phyloP scores from a whole-genome alignment of 2,113 vertebrate genomes.

The Larimichthys polyactis region DNA sequence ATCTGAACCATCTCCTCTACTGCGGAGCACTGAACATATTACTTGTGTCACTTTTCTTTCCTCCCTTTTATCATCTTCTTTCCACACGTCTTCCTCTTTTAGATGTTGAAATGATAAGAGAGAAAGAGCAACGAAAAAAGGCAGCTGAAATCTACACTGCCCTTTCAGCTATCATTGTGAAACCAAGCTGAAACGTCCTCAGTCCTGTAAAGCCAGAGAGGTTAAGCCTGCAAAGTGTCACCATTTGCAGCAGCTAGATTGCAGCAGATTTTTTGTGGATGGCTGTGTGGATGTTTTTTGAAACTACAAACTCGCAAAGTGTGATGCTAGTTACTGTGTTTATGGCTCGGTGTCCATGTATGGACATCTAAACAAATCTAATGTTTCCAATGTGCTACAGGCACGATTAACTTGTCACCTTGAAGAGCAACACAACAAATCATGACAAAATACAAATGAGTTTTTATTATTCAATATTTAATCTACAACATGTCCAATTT shows the following conservation, averaged over 20 bases:
- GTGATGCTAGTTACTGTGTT: not conserved
- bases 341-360: not conserved
- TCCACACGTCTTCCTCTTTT: conserved; percentile 7
- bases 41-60: conserved; percentile 3
- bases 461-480: too few relatives aligned
- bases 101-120: not conserved
- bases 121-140: not conserved
- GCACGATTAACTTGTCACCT: not conserved
- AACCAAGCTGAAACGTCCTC: not conserved
- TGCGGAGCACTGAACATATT: conserved; percentile 3
- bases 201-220: not conserved
- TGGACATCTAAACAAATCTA: not conserved
- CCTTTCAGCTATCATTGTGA: not conserved
- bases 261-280: not conserved
- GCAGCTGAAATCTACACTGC: conserved; percentile 4
- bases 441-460: too few relatives aligned
- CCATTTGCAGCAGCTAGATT: not conserved
- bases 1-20: conserved; percentile 10
- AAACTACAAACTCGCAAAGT: not conserved
- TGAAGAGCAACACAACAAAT: not conserved
- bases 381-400: not conserved
- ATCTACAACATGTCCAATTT: too few relatives aligned
- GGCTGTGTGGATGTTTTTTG: not conserved
- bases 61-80: not conserved
- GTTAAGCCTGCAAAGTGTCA: not conserved